Evolutionary conservation across 2,113 vertebrate species (phyloP).

Genomic region (Rhinolophus sinicus): DNA sequence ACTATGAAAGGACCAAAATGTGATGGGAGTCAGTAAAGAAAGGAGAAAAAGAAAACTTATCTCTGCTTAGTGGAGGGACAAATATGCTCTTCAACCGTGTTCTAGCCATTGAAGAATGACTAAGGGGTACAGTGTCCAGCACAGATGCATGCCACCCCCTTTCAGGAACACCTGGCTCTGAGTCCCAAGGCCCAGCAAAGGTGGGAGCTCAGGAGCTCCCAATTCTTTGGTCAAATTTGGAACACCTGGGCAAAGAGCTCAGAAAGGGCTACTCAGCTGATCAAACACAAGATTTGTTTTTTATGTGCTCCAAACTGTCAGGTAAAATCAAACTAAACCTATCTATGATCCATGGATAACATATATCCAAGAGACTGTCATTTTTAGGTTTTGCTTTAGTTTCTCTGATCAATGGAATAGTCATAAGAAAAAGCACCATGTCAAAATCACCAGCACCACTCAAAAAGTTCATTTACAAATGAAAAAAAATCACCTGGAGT

Average conservation of each 20-base stretch:
- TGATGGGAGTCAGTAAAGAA: background rate
- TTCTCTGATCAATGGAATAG: background rate
- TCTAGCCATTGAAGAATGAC: background rate
- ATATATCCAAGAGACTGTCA: background rate
- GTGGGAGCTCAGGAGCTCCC: background rate
- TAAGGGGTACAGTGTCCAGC: background rate
- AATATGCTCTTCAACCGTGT: background rate
- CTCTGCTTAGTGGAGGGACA: background rate
- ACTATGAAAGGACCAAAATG: background rate
- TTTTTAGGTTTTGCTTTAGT: conserved; percentile 43
- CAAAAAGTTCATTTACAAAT: conserved; percentile 25
- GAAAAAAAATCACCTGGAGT: background rate
- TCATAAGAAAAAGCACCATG: background rate
- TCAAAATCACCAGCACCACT: background rate
- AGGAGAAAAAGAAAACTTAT: background rate
- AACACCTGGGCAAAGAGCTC: background rate
- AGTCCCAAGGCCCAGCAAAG: background rate
- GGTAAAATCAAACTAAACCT: conserved; percentile 30
- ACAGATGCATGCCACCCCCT: background rate
- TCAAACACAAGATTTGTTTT: conserved; percentile 41
- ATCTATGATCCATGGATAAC: background rate
- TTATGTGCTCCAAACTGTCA: background rate
- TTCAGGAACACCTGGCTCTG: background rate
- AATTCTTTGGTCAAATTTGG: background rate
- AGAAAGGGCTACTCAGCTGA: background rate